phyloP scores from a whole-genome alignment of 2,113 vertebrate genomes.

The Callipepla californica region DNA sequence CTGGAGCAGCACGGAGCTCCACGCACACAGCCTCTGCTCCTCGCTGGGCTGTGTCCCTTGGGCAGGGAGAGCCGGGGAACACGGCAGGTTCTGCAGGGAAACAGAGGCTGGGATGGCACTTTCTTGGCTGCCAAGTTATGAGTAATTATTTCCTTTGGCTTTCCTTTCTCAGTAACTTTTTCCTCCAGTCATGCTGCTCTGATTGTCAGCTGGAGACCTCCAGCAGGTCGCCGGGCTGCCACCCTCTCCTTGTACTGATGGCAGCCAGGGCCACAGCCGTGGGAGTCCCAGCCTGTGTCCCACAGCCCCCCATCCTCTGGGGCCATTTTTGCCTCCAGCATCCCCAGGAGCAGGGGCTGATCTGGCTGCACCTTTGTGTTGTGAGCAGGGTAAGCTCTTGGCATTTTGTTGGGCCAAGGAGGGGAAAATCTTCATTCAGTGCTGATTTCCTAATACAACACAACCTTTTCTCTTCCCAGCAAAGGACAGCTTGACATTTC shows the following conservation, averaged over 20 bases:
- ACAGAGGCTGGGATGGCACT: background rate
- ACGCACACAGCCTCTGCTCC: background rate
- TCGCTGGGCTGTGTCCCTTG: rapidly evolving
- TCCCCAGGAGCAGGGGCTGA: background rate
- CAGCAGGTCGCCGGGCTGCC: background rate
- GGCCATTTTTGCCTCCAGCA: background rate
- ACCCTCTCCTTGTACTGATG: background rate
- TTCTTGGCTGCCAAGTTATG: background rate
- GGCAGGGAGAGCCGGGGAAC: background rate
- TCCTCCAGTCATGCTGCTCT: background rate
- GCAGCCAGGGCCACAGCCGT: rapidly evolving
- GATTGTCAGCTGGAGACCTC: conserved; percentile 23
- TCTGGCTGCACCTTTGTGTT: background rate
- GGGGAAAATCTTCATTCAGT: background rate
- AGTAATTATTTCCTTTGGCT: conserved; percentile 37
- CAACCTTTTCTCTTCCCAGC: conserved; percentile 35
- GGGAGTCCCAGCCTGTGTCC: background rate
- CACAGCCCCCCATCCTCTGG: too few relatives aligned
- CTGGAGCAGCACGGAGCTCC: background rate
- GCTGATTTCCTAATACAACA: background rate
- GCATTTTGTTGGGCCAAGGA: background rate
- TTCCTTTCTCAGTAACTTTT: background rate
- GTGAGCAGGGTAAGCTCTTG: background rate
- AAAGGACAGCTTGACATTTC: conserved; percentile 33
- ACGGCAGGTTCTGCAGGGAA: background rate